Evolutionary conservation across 2,888 invertebrate genomes (phyloP).

Genomic region (Axea sp.): DNA sequence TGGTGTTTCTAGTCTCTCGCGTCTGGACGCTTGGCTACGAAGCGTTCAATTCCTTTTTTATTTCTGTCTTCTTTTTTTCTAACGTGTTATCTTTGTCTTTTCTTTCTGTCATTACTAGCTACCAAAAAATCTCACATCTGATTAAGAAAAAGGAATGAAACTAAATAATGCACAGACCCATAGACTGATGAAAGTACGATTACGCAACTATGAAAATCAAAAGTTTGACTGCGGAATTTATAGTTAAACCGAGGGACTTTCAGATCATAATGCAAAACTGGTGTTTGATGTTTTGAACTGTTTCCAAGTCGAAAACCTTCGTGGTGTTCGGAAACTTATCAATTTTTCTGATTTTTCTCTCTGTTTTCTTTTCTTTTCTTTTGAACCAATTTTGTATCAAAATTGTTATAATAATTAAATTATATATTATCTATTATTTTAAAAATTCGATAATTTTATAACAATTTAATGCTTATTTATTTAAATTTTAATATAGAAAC

Average conservation of each 20-base stretch:
- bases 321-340: constrained; percentile 9
- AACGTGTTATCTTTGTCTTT: constrained; percentile 4
- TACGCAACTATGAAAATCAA: constrained; percentile 69
- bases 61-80: constrained; percentile 6
- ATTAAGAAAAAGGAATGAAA: constrained; percentile 42
- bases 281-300: constrained; percentile 35
- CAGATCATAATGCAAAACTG: constrained; percentile 23
- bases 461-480: too few relatives aligned
- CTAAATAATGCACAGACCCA: constrained; percentile 72
- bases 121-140: constrained; percentile 60
- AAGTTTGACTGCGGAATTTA: constrained; percentile 55
- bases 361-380: background rate
- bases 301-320: constrained; percentile 20
- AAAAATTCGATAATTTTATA: too few relatives aligned
- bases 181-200: constrained; percentile 70
- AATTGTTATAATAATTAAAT: too few relatives aligned
- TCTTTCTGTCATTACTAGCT: constrained; percentile 63
- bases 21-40: constrained; percentile 62
- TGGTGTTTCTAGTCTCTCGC: constrained; percentile 75
- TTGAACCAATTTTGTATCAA: too few relatives aligned
- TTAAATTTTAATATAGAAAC: too few relatives aligned
- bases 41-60: constrained; percentile 30
- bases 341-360: constrained; percentile 1
- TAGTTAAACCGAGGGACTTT: constrained; percentile 33
- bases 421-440: too few relatives aligned